A percentile compares a stretch with the other conserved stretches of the same genome.
phyloP scores from a whole-genome alignment of 2,113 vertebrate species.

The Clarias macrocephalus region DNA sequence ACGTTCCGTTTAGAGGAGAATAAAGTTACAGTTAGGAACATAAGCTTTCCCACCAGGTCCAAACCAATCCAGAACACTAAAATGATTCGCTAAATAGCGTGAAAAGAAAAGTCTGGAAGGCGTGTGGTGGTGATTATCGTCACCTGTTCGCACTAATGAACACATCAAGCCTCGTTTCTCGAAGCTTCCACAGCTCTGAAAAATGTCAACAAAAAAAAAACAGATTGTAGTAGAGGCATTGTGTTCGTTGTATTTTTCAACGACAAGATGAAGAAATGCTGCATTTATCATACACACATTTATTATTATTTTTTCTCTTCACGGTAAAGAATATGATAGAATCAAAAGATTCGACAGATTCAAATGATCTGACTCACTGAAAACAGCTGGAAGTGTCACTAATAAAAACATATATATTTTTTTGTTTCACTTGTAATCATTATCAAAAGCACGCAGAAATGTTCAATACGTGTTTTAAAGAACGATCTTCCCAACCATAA shows the following conservation, averaged over 20 bases:
- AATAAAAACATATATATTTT: neutral
- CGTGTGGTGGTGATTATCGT: conserved; percentile 21
- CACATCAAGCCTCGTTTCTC: neutral
- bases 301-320: neutral
- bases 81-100: neutral
- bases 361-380: neutral
- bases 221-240: neutral
- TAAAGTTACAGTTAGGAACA: neutral
- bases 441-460: neutral
- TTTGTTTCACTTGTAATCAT: neutral
- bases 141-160: conserved; percentile 32
- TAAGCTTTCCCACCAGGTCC: neutral
- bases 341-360: neutral
- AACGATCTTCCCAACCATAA: neutral
- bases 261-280: neutral
- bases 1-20: neutral
- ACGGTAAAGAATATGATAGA: neutral
- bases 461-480: neutral
- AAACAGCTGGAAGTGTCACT: neutral
- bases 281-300: neutral
- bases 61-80: neutral
- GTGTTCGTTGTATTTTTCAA: neutral
- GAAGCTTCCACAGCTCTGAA: neutral
- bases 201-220: too few species aligned
- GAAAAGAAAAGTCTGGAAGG: neutral